Evolutionary conservation across 1,140 invertebrate genomes (phyloP).

Genomic region (Acromyrmex heyeri): DNA sequence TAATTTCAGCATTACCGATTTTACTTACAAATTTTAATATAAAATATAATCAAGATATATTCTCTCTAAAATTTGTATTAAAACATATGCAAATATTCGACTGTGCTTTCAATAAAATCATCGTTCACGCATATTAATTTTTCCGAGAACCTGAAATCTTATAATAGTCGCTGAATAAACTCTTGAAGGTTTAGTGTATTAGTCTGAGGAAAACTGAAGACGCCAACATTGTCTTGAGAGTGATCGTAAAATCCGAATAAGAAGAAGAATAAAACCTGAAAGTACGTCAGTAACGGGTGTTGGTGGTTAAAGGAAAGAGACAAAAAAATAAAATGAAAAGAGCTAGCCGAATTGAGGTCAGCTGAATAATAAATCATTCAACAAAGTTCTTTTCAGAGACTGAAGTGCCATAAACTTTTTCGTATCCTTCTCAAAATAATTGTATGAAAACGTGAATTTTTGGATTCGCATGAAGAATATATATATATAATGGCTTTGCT

Average conservation of each 20-base stretch:
- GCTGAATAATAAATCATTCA: conserved; percentile 58
- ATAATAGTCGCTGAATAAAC: background rate
- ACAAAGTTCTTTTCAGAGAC: conserved; percentile 45
- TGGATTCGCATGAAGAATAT: background rate
- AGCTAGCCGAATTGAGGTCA: conserved; percentile 52
- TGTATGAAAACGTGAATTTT: conserved; percentile 24
- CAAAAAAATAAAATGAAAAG: conserved; percentile 56
- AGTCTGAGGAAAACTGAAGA: conserved; percentile 33
- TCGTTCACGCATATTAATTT: background rate
- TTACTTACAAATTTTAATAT: conserved; percentile 21
- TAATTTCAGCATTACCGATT: background rate
- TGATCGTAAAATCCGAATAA: conserved; percentile 17
- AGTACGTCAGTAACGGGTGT: background rate
- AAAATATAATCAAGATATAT: background rate
- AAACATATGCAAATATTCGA: background rate
- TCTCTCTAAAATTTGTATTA: background rate
- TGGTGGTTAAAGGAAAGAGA: background rate
- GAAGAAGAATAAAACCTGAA: conserved; percentile 2
- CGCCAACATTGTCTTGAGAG: background rate
- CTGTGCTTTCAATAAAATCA: background rate
- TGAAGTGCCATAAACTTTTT: conserved; percentile 13
- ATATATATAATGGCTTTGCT: background rate
- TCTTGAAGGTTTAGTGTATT: background rate
- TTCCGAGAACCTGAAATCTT: background rate
- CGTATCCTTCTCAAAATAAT: conserved; percentile 37